A percentile compares a stretch with the other conserved stretches of the same genome.
phyloP scores from a whole-genome alignment of 2,888 invertebrate genomes.

The Scaptomyza tumidula region DNA sequence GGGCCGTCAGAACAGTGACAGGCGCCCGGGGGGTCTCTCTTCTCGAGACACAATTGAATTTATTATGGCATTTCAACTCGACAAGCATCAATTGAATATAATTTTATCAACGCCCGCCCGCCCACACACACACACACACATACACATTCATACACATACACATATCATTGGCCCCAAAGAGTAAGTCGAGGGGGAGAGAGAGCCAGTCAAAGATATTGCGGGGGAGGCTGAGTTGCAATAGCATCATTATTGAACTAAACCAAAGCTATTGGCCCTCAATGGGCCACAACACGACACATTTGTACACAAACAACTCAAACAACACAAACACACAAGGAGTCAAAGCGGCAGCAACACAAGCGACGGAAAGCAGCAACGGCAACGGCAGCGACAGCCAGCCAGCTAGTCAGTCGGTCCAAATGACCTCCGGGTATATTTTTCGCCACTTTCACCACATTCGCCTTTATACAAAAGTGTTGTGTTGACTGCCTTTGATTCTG shows the following conservation, averaged over 20 bases:
- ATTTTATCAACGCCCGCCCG: constrained; percentile 61
- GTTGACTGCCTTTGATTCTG: constrained; percentile 74
- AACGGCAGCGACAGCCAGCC: background rate
- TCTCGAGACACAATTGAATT: constrained; percentile 73
- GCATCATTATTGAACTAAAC: constrained; percentile 77
- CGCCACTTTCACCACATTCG: constrained; percentile 53
- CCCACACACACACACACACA: constrained; percentile 13
- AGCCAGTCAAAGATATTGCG: constrained; percentile 13
- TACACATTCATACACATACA: background rate
- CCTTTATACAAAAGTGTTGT: constrained; percentile 61
- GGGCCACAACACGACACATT: constrained; percentile 65
- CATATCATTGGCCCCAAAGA: constrained; percentile 26
- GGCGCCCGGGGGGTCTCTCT: constrained; percentile 53
- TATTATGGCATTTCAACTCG: constrained; percentile 78
- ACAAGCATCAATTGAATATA: constrained; percentile 79
- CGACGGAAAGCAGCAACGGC: constrained; percentile 19
- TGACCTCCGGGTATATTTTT: constrained; percentile 74
- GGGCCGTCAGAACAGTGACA: constrained; percentile 61
- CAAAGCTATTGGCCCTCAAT: constrained; percentile 75
- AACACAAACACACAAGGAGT: constrained; percentile 23
- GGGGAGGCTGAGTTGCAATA: constrained; percentile 62
- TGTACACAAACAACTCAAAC: constrained; percentile 28
- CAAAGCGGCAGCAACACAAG: constrained; percentile 23
- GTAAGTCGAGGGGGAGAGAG: constrained; percentile 16
- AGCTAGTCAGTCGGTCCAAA: constrained; percentile 39